phyloP scores from a whole-genome alignment of 2,113 vertebrate species.

The Neodon shergylaensis region DNA sequence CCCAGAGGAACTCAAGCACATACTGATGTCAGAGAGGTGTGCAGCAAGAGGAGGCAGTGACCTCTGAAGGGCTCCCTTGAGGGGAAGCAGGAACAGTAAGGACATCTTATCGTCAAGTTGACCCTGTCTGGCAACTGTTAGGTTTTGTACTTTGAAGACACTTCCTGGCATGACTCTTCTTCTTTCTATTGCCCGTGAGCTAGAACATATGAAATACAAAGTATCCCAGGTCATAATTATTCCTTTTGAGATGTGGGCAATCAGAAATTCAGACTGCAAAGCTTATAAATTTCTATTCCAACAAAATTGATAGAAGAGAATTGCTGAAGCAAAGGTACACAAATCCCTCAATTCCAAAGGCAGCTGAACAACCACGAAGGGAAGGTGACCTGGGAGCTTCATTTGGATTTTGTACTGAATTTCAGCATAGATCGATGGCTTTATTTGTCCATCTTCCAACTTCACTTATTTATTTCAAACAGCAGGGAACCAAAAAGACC shows the following conservation, averaged over 20 bases:
- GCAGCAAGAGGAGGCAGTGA: rapidly evolving
- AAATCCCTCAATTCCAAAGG: neutral
- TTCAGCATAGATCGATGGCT: neutral
- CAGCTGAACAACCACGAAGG: neutral
- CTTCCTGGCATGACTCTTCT: neutral
- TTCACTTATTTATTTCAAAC: neutral
- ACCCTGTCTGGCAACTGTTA: neutral
- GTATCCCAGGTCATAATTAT: constrained; percentile 1
- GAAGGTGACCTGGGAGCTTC: neutral
- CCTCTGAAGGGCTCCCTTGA: neutral
- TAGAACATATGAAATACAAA: neutral
- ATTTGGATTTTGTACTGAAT: neutral
- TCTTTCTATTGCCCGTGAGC: neutral
- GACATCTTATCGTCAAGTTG: neutral
- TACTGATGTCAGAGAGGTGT: rapidly evolving
- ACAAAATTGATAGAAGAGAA: neutral
- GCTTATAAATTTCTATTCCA: neutral
- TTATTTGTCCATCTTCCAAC: neutral
- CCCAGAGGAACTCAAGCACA: neutral
- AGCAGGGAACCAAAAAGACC: neutral
- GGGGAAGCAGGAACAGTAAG: neutral
- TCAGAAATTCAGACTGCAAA: constrained; percentile 27
- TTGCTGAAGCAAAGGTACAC: neutral
- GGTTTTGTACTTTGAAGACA: neutral
- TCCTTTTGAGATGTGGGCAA: neutral